phyloP scores from a whole-genome alignment of 2,888 invertebrate genomes.

The Nemotelus pantherinus region DNA sequence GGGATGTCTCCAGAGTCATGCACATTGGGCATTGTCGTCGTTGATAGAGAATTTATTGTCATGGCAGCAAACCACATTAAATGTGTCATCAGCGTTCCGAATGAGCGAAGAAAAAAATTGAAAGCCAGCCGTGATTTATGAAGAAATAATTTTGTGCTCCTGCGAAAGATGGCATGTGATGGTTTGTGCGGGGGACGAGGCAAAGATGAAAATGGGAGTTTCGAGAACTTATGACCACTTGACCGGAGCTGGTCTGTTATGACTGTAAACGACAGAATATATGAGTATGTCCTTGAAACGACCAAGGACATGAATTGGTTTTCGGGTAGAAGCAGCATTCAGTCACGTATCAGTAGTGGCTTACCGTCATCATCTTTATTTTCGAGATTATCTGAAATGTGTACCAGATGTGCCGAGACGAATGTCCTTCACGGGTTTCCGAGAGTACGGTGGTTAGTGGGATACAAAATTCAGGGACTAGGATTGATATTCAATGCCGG shows the following conservation, averaged over 20 bases:
- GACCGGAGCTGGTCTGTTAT: neutral
- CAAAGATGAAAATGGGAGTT: neutral
- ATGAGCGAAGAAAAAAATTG: neutral
- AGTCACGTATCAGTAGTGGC: slow-evolving; percentile 17
- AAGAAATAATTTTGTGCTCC: neutral
- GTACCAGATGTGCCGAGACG: slow-evolving; percentile 14
- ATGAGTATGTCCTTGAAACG: neutral
- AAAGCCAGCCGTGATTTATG: slow-evolving; percentile 16
- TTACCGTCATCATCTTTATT: slow-evolving; percentile 12
- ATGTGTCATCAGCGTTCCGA: too few species aligned
- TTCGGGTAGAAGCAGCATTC: neutral
- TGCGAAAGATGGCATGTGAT: neutral
- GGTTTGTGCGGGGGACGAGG: neutral
- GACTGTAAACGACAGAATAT: neutral
- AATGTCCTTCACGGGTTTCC: neutral
- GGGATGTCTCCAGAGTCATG: too few species aligned
- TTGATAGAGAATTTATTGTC: too few species aligned
- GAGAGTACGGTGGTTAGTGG: neutral
- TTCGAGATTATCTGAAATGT: neutral
- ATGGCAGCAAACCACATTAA: too few species aligned
- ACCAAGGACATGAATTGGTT: neutral
- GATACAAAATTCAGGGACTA: neutral
- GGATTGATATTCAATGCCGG: too few species aligned
- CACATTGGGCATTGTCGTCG: too few species aligned
- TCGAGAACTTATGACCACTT: slow-evolving; percentile 8